phyloP scores from a whole-genome alignment of 2,888 invertebrate species.

The Podabrus alpinus region DNA sequence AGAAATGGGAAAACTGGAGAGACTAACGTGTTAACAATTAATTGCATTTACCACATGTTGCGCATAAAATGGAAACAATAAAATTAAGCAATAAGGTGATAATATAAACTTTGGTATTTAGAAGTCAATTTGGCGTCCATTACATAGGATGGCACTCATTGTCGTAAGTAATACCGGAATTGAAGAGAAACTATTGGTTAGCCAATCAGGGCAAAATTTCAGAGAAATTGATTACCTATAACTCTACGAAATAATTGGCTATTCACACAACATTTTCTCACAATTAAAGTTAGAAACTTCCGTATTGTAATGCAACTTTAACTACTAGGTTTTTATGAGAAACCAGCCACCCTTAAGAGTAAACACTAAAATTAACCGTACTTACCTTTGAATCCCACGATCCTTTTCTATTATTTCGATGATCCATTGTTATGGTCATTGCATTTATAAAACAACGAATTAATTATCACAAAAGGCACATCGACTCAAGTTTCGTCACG shows the following conservation, averaged over 20 bases:
- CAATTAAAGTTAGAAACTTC: neutral
- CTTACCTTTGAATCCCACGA: slow-evolving; percentile 63
- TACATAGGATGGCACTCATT: too few species aligned
- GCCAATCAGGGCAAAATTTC: neutral
- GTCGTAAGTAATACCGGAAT: too few species aligned
- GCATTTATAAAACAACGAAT: slow-evolving; percentile 30
- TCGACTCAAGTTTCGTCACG: slow-evolving; percentile 27
- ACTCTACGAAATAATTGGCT: neutral
- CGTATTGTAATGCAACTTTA: neutral
- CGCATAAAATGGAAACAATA: neutral
- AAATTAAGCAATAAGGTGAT: neutral
- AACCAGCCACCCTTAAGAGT: neutral
- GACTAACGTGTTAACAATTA: neutral
- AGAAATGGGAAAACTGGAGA: neutral
- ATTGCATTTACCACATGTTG: neutral
- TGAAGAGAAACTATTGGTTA: neutral
- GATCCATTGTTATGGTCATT: slow-evolving; percentile 59
- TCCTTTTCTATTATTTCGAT: slow-evolving; percentile 56
- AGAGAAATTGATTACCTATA: neutral
- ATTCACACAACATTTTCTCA: neutral
- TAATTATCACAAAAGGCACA: slow-evolving; percentile 9
- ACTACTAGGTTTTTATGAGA: neutral
- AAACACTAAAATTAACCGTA: slow-evolving; percentile 4
- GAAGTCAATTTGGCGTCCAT: too few species aligned
- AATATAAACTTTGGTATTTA: neutral